Evolutionary conservation across 2,888 invertebrate species (phyloP).

Genomic region (Cremastobaeus sp.): DNA sequence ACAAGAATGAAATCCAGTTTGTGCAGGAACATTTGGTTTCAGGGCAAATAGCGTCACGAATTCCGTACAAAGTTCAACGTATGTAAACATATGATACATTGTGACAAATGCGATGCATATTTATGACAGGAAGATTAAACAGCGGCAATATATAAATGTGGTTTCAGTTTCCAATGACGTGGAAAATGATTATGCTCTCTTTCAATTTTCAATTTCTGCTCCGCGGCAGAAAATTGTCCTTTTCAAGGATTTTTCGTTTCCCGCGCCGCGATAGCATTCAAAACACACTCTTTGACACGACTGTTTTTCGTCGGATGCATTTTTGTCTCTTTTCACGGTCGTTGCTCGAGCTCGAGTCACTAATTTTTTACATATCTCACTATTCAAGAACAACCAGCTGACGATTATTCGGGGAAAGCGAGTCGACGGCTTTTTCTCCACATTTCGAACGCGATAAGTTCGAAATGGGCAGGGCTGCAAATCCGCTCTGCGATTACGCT

Average conservation of each 20-base stretch:
- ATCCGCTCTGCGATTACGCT: slow-evolving; percentile 50
- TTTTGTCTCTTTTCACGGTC: slow-evolving; percentile 4
- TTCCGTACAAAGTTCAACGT: slow-evolving; percentile 1
- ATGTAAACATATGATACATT: background rate
- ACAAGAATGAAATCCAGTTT: background rate
- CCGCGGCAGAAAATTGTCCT: slow-evolving; percentile 21
- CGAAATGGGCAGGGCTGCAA: slow-evolving; percentile 41
- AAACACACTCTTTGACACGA: slow-evolving; percentile 5
- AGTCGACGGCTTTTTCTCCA: slow-evolving; percentile 33
- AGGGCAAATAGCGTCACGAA: background rate
- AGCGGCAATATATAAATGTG: slow-evolving; percentile 12
- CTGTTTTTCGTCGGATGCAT: slow-evolving; percentile 13
- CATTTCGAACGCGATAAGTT: slow-evolving; percentile 33
- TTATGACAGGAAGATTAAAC: slow-evolving; percentile 13
- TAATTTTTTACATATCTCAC: slow-evolving; percentile 24
- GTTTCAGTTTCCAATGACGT: slow-evolving; percentile 18
- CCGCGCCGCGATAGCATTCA: background rate
- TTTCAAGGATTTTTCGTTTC: slow-evolving; percentile 12
- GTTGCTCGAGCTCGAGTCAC: slow-evolving; percentile 10
- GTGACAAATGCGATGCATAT: slow-evolving; percentile 20
- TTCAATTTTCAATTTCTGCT: slow-evolving; percentile 21
- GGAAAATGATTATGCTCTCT: slow-evolving; percentile 27
- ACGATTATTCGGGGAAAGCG: slow-evolving; percentile 31
- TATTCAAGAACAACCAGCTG: slow-evolving; percentile 15
- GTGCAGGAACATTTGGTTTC: background rate